Evolutionary conservation across 2,113 vertebrate genomes (phyloP).

Genomic region (Chaetorhynchus papuensis): DNA sequence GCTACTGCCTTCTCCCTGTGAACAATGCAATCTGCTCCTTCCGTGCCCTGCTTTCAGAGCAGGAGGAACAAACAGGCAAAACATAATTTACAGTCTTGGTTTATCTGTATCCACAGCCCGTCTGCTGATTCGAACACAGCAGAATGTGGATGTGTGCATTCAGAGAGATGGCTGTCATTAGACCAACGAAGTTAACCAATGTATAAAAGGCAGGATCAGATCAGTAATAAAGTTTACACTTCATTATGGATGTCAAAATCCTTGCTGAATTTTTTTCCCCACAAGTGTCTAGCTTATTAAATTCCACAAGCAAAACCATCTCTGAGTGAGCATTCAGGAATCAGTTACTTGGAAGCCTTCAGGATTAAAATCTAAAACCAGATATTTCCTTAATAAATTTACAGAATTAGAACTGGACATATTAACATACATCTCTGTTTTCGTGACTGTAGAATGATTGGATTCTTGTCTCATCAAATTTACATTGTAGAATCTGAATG

Average conservation of each 20-base stretch:
- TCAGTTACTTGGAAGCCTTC: constrained; percentile 15
- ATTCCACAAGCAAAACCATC: constrained; percentile 20
- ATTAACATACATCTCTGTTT: constrained; percentile 65
- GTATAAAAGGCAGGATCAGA: constrained; percentile 41
- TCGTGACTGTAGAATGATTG: constrained; percentile 66
- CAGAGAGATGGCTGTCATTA: constrained; percentile 47
- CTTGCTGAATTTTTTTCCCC: not conserved
- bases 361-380: constrained; percentile 50
- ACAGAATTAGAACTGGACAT: constrained; percentile 70
- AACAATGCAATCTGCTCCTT: constrained; percentile 10
- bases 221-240: constrained; percentile 47
- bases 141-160: constrained; percentile 43
- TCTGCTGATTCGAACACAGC: constrained; percentile 58
- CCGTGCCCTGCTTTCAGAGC: constrained; percentile 21
- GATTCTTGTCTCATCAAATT: constrained; percentile 80
- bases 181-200: constrained; percentile 23
- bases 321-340: not conserved
- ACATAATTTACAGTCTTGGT: constrained; percentile 57
- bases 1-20: not conserved
- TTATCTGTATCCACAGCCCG: constrained; percentile 62
- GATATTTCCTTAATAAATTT: constrained; percentile 64
- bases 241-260: constrained; percentile 37
- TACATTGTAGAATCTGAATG: constrained; percentile 81
- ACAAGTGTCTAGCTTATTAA: constrained; percentile 28
- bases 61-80: constrained; percentile 56